phyloP scores from a whole-genome alignment of 1,140 invertebrate species.

The Bathynomus jamesi region DNA sequence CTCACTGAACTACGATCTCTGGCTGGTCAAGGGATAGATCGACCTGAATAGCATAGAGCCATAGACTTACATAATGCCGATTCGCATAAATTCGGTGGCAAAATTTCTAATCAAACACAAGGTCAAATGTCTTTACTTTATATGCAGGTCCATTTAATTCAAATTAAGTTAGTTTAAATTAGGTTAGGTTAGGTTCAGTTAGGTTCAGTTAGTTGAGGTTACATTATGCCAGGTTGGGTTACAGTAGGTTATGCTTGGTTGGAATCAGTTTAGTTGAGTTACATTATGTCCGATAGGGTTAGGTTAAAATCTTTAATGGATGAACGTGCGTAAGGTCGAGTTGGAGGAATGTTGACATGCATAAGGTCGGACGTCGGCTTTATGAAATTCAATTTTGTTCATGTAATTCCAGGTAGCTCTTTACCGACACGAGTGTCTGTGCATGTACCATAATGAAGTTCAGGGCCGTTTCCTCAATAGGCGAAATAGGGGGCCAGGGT shows the following conservation, averaged over 20 bases:
- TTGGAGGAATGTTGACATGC: too few relatives aligned
- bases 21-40: not conserved
- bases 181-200: not conserved
- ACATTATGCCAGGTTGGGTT: not conserved
- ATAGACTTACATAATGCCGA: too few relatives aligned
- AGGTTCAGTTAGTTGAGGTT: not conserved
- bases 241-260: too few relatives aligned
- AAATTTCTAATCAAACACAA: not conserved
- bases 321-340: not conserved
- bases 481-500: too few relatives aligned
- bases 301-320: not conserved
- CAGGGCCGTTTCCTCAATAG: too few relatives aligned
- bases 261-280: not conserved
- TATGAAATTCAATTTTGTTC: not conserved
- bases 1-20: not conserved
- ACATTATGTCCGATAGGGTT: not conserved
- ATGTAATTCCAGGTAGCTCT: not conserved
- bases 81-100: not conserved
- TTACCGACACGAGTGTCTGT: too few relatives aligned
- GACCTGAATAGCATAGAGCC: too few relatives aligned
- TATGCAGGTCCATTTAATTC: not conserved
- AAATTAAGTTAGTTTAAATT: not conserved
- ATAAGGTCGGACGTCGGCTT: not conserved
- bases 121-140: not conserved
- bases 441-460: too few relatives aligned